Evolutionary conservation across 2,888 invertebrate species (phyloP), one percentile per base, ranked within the genome.

Genomic region (Choristoneura rosaceana): DNA sequence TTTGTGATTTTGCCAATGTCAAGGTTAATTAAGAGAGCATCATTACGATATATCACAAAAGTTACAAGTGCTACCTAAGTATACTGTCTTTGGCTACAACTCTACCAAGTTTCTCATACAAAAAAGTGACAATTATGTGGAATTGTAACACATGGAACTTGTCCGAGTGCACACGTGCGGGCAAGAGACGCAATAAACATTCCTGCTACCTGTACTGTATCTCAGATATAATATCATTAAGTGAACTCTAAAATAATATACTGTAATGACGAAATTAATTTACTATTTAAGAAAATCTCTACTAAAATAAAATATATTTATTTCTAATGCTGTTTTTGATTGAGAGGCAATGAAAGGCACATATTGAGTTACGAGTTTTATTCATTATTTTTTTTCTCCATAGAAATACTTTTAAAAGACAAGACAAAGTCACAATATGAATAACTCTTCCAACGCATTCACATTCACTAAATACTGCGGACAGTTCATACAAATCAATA

Each of bases 321-420:
- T 59, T 14, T 34, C 8, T 15, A n/a, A 8, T n/a, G 9, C n/a
- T 59, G 33, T 12, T 38, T 34, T 34, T 59, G 2, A 17, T 43
- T 52, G 5, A 38, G 33, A 9, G 17, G 62, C 84, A 91, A 89
- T 89, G 84, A 92, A 90, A 90, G 71, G 38, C 81, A 74, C 78
- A 73, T 78, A 79, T 87, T 85, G 85, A 90, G 86, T 92, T 90
- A 92, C 89, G 89, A 84, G 75, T 89, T 90, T 90, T 88, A 89
- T 91, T 91, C 79, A 84, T 88, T 82, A 84, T 88, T 88, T 82
- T 86, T 25, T 89, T 85, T 88, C 90, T 93, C 90, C 90, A 93
- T 93, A 93, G 90, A 93, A 93, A 93, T 93, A 93, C 89, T 93
- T 91, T 91, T 91, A 90, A 91, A 92, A 93, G 92, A 92, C 90